Conservation (phyloP, 2,797 vertebrate species). For the Hephaestus fuliginosus region DNA sequence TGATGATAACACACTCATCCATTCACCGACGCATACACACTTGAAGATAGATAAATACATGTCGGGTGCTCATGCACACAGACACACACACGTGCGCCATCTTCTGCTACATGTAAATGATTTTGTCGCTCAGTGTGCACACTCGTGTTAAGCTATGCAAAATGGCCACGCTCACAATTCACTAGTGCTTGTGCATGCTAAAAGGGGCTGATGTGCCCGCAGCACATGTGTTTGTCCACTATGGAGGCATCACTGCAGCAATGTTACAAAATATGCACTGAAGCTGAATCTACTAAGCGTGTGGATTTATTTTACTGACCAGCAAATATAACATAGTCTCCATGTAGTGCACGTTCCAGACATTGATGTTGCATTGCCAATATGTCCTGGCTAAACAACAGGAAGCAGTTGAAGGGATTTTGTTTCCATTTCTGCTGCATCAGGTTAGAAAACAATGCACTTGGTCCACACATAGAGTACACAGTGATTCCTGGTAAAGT, state of each 20-base stretch:
- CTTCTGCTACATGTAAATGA: constrained; percentile 55
- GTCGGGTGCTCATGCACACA: constrained; percentile 19
- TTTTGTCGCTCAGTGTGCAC: constrained; percentile 52
- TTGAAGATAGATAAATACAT: constrained; percentile 52
- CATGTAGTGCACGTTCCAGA: constrained; percentile 34
- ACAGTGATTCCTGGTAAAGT: constrained; percentile 73
- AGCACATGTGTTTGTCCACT: constrained; percentile 47
- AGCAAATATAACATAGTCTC: constrained; percentile 58
- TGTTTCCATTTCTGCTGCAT: constrained; percentile 73
- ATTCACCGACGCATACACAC: constrained; percentile 49
- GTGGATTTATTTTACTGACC: constrained; percentile 54
- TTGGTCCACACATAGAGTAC: constrained; percentile 56
- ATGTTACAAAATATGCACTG: constrained; percentile 46
- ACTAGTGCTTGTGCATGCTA: constrained; percentile 70
- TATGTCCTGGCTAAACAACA: constrained; percentile 56
- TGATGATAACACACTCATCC: constrained; percentile 64
- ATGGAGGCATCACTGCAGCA: constrained; percentile 34
- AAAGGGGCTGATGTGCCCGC: constrained; percentile 60
- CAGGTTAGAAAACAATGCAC: constrained; percentile 77
- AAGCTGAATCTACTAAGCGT: constrained; percentile 45
- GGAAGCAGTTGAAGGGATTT: constrained; percentile 63
- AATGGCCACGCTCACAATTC: constrained; percentile 60
- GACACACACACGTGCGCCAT: constrained; percentile 17
- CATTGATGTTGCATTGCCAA: constrained; percentile 47
- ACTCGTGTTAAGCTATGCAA: constrained; percentile 74